These are phyloP conservation scores for Dicyrtomina minuta DNA, from an alignment of 2,888 invertebrate genomes.

Conservation along the genomic window DNA sequence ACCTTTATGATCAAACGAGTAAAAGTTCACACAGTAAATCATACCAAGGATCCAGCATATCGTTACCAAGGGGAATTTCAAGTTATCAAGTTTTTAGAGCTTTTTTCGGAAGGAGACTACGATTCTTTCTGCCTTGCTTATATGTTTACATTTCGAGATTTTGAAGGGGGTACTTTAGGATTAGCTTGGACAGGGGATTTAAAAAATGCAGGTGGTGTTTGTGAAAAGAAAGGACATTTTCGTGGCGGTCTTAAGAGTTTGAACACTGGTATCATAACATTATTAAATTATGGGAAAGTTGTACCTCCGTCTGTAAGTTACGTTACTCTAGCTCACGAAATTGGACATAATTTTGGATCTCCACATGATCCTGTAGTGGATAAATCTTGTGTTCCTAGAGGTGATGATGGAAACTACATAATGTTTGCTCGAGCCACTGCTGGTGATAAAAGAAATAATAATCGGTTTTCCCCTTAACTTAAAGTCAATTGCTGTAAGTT, in stretches of 20 bases:
- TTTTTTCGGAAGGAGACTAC: conserved; percentile 95
- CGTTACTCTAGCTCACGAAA: conserved; percentile 97
- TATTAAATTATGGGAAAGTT: conserved; percentile 95
- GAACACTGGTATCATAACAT: conserved; percentile 95
- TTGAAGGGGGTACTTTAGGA: conserved; percentile 93
- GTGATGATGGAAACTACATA: conserved; percentile 96
- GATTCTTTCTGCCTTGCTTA: conserved; percentile 98
- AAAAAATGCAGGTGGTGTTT: conserved; percentile 95
- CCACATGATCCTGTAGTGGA: conserved; percentile 86
- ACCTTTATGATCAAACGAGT: conserved; percentile 95
- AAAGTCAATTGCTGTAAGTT: too few species aligned
- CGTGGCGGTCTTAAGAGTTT: conserved; percentile 88
- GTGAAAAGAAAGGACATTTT: conserved; percentile 96
- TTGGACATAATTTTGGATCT: conserved; percentile 98
- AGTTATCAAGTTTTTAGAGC: conserved; percentile 95
- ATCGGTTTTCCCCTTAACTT: conserved; percentile 93
- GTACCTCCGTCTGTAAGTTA: conserved; percentile 98
- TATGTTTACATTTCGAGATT: conserved; percentile 96
- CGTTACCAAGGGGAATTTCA: conserved; percentile 93
- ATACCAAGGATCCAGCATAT: conserved; percentile 80
- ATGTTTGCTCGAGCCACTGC: conserved; percentile 99
- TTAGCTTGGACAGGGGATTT: conserved; percentile 97
- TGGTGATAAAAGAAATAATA: conserved; percentile 96
- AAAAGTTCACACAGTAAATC: conserved; percentile 83
- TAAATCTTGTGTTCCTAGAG: conserved; percentile 83